These are phyloP conservation scores for Drosophila carrolli DNA, from an alignment of 1,140 invertebrate genomes.

Conservation along the genomic window DNA sequence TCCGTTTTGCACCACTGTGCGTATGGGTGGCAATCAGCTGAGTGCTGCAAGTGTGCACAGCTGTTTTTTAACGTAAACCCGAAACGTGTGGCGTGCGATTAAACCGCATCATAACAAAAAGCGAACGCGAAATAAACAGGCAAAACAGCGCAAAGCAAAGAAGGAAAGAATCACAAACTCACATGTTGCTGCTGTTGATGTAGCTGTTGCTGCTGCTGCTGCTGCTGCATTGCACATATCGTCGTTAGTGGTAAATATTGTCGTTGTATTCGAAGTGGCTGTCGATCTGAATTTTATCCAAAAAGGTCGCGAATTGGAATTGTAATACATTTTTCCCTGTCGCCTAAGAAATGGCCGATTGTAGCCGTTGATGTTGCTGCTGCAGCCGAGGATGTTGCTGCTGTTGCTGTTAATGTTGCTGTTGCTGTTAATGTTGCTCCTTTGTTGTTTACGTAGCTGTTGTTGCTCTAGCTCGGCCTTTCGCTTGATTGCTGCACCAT, in stretches of 20 bases:
- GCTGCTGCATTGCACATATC: conserved; percentile 14
- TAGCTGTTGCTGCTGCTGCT: conserved; percentile 7
- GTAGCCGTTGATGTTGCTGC: background rate
- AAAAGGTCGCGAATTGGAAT: conserved; percentile 49
- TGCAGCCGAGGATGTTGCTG: conserved; percentile 9
- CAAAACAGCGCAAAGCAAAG: conserved; percentile 40
- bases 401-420: conserved; percentile 22
- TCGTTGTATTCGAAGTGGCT: conserved; percentile 2
- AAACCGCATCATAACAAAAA: conserved; percentile 35
- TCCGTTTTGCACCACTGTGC: conserved; percentile 42
- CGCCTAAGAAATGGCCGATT: conserved; percentile 9
- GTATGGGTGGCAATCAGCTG: conserved; percentile 49
- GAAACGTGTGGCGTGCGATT: conserved; percentile 42
- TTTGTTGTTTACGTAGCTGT: conserved; percentile 46
- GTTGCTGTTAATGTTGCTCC: conserved; percentile 22
- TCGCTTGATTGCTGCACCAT: conserved; percentile 38
- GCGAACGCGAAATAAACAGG: conserved; percentile 21
- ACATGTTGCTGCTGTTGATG: conserved; percentile 54
- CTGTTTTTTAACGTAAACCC: conserved; percentile 39
- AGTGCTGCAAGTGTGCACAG: conserved; percentile 44
- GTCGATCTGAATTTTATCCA: conserved; percentile 28
- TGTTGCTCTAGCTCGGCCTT: conserved; percentile 58
- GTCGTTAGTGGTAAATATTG: conserved; percentile 15
- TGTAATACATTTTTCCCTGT: conserved; percentile 63
- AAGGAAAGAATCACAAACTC: conserved; percentile 54